Base-by-base conservation (phyloP, 2,113 vertebrate species). In the Bujurquina vittata region DNA sequence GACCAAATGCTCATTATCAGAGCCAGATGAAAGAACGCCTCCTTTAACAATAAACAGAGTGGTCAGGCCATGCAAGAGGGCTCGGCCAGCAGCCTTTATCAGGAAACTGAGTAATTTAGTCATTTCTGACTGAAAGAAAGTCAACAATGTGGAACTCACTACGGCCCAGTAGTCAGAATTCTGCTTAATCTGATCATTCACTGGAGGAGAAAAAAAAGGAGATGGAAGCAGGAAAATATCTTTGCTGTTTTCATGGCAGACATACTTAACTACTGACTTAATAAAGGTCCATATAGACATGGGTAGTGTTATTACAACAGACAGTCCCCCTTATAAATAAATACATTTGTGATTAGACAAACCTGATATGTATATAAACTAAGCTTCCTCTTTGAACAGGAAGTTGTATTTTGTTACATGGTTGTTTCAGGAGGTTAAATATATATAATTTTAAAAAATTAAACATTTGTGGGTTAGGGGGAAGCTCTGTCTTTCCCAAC, bases 101-200 rank as follows among this genome's bases (percentile, higher is more conserved):
- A 62, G 81, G 57, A 77, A 17, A 40, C 57, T 75, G 83, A 43
- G 77, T 84, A 85, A 78, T 88, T 86, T 80, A 72, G 37, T 72
- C 81, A 76, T 79, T 61, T 87, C 75, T 79, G 61, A 46, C 46
- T 33, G 52, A 81, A 78, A 83, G 18, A 73, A 80, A 83, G 14
- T 56, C 61, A 62, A 79, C 58, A 81, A 81, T 54, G 62, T 79
- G 87, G 81, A 33, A 80, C 77, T 76, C 52, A 22, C 60, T 54
- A 5, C 8, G 77, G 84, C 84, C 79, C 80, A 65, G 80, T 31
- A 79, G 83, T 67, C 78, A 84, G 69, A 55, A 84, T 78, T 59
- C 58, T 60, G 74, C 59, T 80, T 79, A 75, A 94, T 87, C 84
- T 78, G 89, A 91, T 83, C 81, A 85, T 77, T 90, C 88, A 90